A percentile compares a stretch with the other conserved stretches of the same genome.
Conservation (phyloP, 2,888 invertebrate genomes). For the Drosophila percnosoma region DNA sequence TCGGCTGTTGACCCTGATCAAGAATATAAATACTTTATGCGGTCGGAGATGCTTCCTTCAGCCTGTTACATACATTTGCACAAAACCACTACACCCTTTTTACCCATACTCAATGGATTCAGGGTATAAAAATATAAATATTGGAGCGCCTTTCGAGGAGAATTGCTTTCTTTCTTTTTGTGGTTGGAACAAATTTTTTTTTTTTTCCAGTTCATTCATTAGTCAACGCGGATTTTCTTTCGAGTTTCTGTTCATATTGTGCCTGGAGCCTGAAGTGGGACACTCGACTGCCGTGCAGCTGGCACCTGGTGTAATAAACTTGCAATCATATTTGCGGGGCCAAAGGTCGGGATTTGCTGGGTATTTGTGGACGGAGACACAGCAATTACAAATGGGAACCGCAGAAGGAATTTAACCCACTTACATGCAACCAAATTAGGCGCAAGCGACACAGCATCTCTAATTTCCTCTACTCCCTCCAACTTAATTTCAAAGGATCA, state of each 20-base stretch:
- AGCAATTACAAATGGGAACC: neutral
- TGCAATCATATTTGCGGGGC: slow-evolving; percentile 16
- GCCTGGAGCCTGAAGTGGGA: neutral
- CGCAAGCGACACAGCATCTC: slow-evolving; percentile 1
- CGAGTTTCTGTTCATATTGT: slow-evolving; percentile 26
- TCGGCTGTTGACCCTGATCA: no score
- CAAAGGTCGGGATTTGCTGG: slow-evolving; percentile 1
- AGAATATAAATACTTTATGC: no score
- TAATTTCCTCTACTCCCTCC: neutral
- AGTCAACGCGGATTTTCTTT: slow-evolving; percentile 25
- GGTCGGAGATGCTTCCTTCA: no score
- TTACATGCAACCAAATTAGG: slow-evolving; percentile 20
- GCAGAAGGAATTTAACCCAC: slow-evolving; percentile 3
- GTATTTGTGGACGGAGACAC: slow-evolving; percentile 11
- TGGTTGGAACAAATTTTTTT: no score
- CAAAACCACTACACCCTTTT: no score
- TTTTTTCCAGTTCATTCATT: no score
- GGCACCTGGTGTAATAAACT: slow-evolving; percentile 18
- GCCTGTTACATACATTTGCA: no score
- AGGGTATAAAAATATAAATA: no score
- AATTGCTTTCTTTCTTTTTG: no score
- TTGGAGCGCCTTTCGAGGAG: no score
- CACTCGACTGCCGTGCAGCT: neutral
- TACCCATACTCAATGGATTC: no score
- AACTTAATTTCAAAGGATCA: no score